A percentile compares a stretch with the other conserved stretches of the same genome.
Conservation (phyloP, 1,140 invertebrate genomes). For the Anastrepha obliqua region DNA sequence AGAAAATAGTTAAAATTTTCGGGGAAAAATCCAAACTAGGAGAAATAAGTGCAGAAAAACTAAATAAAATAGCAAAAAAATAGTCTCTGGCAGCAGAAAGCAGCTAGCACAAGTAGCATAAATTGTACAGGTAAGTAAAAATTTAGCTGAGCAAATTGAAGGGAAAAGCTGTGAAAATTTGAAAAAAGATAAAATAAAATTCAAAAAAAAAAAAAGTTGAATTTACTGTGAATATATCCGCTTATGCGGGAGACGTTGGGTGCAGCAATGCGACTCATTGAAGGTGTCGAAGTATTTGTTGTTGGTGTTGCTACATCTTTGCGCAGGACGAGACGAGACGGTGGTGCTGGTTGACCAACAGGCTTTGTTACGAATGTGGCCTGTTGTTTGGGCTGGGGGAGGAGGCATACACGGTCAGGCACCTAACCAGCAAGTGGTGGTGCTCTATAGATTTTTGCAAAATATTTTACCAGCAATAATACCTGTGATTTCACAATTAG, state of each 20-base stretch:
- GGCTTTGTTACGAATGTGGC: background rate
- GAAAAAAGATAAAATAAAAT: background rate
- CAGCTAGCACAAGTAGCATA: constrained; percentile 27
- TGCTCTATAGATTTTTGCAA: constrained; percentile 21
- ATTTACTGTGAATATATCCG: background rate
- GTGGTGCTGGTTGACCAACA: background rate
- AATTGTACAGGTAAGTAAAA: constrained; percentile 43
- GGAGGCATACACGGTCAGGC: background rate
- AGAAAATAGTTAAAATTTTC: constrained; percentile 44
- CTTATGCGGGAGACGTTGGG: background rate
- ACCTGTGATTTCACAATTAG: constrained; percentile 6
- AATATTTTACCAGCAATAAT: background rate
- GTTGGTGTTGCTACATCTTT: background rate
- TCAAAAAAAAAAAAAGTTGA: constrained; percentile 26
- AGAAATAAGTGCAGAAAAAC: constrained; percentile 32
- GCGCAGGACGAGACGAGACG: background rate
- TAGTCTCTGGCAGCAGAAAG: background rate
- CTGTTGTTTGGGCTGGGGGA: background rate
- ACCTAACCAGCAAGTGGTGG: constrained; percentile 15
- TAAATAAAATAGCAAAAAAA: constrained; percentile 17
- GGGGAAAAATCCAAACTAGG: constrained; percentile 24
- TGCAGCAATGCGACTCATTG: background rate
- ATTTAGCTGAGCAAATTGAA: background rate
- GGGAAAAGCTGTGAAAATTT: background rate
- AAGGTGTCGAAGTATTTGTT: background rate